phyloP scores from a whole-genome alignment of 2,888 invertebrate genomes.

The Notocelia uddmanniana region DNA sequence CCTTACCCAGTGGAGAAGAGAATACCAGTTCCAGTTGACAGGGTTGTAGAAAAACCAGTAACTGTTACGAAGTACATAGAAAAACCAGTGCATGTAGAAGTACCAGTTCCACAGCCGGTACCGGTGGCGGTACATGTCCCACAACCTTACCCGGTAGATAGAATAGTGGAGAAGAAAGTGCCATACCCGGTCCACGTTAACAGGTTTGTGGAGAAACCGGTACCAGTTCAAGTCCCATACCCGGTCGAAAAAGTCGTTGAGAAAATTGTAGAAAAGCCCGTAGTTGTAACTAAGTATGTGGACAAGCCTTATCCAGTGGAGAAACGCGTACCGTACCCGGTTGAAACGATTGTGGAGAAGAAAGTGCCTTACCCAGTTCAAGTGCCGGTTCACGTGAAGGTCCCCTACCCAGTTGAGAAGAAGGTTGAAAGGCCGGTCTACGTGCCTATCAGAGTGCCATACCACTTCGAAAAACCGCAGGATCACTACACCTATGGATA shows the following conservation, averaged over 20 bases:
- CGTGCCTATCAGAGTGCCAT: constrained; percentile 57
- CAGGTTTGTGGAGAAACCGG: constrained; percentile 80
- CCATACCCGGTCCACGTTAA: constrained; percentile 77
- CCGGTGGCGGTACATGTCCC: constrained; percentile 71
- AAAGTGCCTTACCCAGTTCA: constrained; percentile 85
- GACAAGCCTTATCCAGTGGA: constrained; percentile 82
- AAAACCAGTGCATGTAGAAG: constrained; percentile 74
- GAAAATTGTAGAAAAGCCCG: constrained; percentile 86
- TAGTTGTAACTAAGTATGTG: constrained; percentile 76
- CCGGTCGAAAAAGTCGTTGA: constrained; percentile 81
- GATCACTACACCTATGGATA: constrained; percentile 53
- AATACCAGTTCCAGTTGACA: constrained; percentile 77
- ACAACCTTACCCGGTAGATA: constrained; percentile 82
- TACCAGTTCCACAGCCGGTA: constrained; percentile 73
- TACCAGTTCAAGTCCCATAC: constrained; percentile 74
- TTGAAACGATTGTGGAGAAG: constrained; percentile 82
- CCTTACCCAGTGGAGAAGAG: constrained; percentile 79
- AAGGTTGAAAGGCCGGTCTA: constrained; percentile 77
- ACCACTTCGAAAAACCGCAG: constrained; percentile 54
- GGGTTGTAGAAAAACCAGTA: constrained; percentile 84
- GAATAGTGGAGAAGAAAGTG: constrained; percentile 80
- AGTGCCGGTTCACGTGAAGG: constrained; percentile 81
- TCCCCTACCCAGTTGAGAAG: constrained; percentile 77
- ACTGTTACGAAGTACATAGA: constrained; percentile 79
- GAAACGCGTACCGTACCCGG: constrained; percentile 75